Conservation (phyloP, 37 sponge, comb jelly and placozoan species). For the Cladorhizidae sp. region DNA sequence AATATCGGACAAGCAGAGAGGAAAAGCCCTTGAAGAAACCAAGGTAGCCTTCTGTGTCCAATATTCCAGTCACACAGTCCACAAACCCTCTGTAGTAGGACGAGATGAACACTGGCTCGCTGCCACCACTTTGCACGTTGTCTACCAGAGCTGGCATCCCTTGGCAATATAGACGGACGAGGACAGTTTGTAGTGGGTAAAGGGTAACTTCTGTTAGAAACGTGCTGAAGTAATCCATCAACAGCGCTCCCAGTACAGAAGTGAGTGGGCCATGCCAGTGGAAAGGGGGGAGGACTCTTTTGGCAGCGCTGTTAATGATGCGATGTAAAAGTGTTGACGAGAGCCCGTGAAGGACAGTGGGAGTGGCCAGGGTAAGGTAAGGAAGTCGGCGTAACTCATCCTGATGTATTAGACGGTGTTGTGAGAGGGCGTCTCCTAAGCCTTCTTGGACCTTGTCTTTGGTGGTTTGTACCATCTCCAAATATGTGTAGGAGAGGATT, state of each 20-base stretch:
- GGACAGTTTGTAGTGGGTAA: constrained; percentile 69
- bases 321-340: constrained; percentile 1
- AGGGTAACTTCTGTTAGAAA: constrained; percentile 46
- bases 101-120: constrained; percentile 33
- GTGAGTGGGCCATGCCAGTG: not conserved
- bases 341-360: constrained; percentile 51
- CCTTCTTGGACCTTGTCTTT: constrained; percentile 24
- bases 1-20: constrained; percentile 57
- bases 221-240: constrained; percentile 29
- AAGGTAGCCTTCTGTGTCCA: constrained; percentile 58
- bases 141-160: constrained; percentile 83
- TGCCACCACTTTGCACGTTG: constrained; percentile 70
- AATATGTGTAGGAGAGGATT: constrained; percentile 39
- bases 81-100: constrained; percentile 51
- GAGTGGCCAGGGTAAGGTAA: constrained; percentile 46
- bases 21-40: constrained; percentile 84
- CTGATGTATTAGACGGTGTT: constrained; percentile 44
- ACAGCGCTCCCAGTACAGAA: constrained; percentile 29
- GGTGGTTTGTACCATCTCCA: constrained; percentile 54
- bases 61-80: constrained; percentile 45
- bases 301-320: not conserved
- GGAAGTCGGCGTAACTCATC: constrained; percentile 42
- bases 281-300: not conserved
- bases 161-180: constrained; percentile 67
- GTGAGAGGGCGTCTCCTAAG: constrained; percentile 29